Base-by-base conservation (phyloP, 2,113 vertebrate species). In the Merops nubicus region DNA sequence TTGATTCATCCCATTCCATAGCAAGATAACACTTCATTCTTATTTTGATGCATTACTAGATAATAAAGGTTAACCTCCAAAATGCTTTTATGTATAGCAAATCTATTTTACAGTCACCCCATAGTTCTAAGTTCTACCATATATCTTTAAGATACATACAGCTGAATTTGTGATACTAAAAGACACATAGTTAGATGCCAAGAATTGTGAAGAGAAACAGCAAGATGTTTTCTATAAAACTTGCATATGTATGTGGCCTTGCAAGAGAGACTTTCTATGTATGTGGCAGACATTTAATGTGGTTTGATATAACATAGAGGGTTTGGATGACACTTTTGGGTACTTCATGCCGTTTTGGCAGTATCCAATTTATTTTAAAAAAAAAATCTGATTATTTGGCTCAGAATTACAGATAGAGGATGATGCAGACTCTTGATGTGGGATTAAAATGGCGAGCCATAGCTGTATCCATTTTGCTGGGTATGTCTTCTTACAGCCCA, bases 1-100 rank as follows among this genome's bases (percentile, higher is more conserved):
- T 89, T 77, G 88, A 92, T 91, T 97, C 85, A 96, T 94, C 91
- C 50, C 59, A 34, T 80, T 93, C 95, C 83, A 84, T 64, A 72
- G 76, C 34, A 91, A 94, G 85, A 70, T 77, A 94, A 77, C 67
- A 67, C 77, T 73, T 76, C 3, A 0, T 69, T 74, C 68, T 72
- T 67, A 63, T 74, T 88, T 90, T 75, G 82, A 92, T 95, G 77
- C 38, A 60, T 74, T 72, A 20, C 60, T 60, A 92, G 75, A 94
- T 88, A 95, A 86, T 47, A 82, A 74, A 88, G 76, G 59, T 67
- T 94, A 80, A 80, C 85, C 47, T 95, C 68, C 11, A 6, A 80
- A 90, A 77, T 0, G 5, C 72, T 80, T 83, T 86, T 56, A 91
- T 81, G 72, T 38, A 68, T 11, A 74, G 64, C 15, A 67, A 45